phyloP scores from a whole-genome alignment of 2,797 vertebrate species.

The Enteromius radiatus region DNA sequence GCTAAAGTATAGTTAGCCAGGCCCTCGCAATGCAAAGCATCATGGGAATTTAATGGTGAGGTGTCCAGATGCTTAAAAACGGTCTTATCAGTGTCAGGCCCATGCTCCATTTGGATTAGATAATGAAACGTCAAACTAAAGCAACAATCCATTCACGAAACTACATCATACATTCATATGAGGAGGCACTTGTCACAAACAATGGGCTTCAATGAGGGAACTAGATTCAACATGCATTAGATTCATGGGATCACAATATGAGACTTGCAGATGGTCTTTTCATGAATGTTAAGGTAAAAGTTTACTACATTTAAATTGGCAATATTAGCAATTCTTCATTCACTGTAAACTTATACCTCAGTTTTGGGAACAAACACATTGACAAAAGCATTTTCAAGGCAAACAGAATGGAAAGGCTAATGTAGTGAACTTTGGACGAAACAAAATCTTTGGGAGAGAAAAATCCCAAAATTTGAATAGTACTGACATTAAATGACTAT shows the following conservation, averaged over 20 bases:
- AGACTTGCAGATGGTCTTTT: background rate
- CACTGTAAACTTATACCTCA: slow-evolving; percentile 15
- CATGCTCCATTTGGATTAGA: background rate
- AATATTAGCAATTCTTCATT: slow-evolving; percentile 1
- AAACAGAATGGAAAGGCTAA: slow-evolving; percentile 30
- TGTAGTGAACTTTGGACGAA: slow-evolving; percentile 22
- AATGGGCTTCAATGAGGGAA: slow-evolving; percentile 29
- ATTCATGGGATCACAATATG: slow-evolving; percentile 12
- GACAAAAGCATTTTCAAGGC: background rate
- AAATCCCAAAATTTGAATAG: background rate
- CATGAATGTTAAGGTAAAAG: background rate
- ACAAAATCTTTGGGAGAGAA: background rate
- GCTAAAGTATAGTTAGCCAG: background rate
- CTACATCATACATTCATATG: slow-evolving; percentile 41
- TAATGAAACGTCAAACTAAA: slow-evolving; percentile 1
- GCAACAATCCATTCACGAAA: slow-evolving; percentile 23
- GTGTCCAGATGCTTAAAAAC: background rate
- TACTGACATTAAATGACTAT: slow-evolving; percentile 9
- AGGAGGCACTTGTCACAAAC: slow-evolving; percentile 56
- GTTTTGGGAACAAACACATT: slow-evolving; percentile 15
- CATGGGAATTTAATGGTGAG: background rate
- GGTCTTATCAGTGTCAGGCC: background rate
- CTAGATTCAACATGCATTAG: slow-evolving; percentile 37
- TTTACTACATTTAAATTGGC: background rate
- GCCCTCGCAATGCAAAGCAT: background rate